phyloP scores from a whole-genome alignment of 2,113 vertebrate genomes.

The Bolborhynchus lineola region DNA sequence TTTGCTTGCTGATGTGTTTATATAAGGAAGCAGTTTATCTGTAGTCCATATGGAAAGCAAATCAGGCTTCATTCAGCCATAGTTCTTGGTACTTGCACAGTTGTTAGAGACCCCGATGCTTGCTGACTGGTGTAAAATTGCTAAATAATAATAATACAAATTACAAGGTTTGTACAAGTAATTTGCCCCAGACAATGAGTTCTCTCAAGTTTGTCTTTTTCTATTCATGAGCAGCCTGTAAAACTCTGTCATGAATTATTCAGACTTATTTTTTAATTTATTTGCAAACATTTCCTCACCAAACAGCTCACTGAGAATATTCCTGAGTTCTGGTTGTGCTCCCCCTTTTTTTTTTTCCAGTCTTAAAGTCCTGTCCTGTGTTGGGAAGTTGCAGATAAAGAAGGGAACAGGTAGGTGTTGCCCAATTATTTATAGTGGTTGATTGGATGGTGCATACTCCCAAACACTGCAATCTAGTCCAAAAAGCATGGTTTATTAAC shows the following conservation, averaged over 20 bases:
- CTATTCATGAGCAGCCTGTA: background rate
- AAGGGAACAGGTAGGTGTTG: background rate
- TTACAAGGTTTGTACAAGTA: background rate
- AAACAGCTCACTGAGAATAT: background rate
- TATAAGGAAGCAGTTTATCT: background rate
- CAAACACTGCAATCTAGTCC: background rate
- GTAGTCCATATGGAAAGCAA: background rate
- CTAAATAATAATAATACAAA: background rate
- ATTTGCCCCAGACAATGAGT: constrained; percentile 12
- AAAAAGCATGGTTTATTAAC: background rate
- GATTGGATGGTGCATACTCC: background rate
- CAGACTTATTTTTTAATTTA: constrained; percentile 8
- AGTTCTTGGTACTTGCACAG: background rate
- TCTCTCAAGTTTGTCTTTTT: background rate
- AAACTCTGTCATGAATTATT: constrained; percentile 33
- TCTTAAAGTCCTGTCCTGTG: background rate
- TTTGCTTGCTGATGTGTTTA: background rate
- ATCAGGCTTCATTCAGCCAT: background rate
- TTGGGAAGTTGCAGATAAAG: background rate
- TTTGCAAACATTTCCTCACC: background rate
- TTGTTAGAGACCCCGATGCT: background rate
- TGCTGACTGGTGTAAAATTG: background rate
- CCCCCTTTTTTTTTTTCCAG: background rate
- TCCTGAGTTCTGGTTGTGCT: background rate
- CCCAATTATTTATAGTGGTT: background rate